Evolutionary conservation across 2,797 vertebrate species (phyloP), one percentile per base, ranked within the genome.

Genomic region (Meriones psammophilus): DNA sequence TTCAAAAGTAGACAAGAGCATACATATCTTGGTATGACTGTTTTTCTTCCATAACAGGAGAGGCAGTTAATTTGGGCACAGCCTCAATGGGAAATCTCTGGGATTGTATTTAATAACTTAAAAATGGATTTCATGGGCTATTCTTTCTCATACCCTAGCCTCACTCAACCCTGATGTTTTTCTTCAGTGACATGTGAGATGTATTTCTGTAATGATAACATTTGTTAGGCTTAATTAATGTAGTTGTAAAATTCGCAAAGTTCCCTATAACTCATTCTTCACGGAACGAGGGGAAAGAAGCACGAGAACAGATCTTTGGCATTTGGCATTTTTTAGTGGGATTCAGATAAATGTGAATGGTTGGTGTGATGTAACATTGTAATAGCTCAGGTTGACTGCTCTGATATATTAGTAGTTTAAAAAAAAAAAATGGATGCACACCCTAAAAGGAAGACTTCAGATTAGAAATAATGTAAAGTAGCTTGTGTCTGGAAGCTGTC

Each of bases 281-380:
- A 5, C n/a, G 26, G 68, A 79, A 36, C 26, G 4, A 88, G 24
- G 88, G 0, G 36, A 64, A 92, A 88, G 68, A 64, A 46, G 74
- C 42, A 30, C 28, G 50, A 77, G 64, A 74, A 71, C 33, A 6
- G 1, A 64, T n/a, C n/a, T n/a, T n/a, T n/a, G 77, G 42, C 69
- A 80, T 93, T 74, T 83, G 85, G n/a, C 36, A 2, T 69, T 93
- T 96, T 91, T 77, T 69, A 46, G 10, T 46, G 81, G 13, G 80
- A 78, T 91, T 96, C 68, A 94, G 33, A 79, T 81, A 71, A 91
- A 77, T 15, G 46, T 81, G 73, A 74, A 78, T 86, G 56, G n/a
- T 9, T 58, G 50, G 39, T 36, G 26, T 64, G 56, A 46, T 89
- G 60, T 86, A 83, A 80, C 78, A 54, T 84, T 66, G 69, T 85